Conservation (phyloP, 2,888 invertebrate genomes). For the Plebejus melissa region DNA sequence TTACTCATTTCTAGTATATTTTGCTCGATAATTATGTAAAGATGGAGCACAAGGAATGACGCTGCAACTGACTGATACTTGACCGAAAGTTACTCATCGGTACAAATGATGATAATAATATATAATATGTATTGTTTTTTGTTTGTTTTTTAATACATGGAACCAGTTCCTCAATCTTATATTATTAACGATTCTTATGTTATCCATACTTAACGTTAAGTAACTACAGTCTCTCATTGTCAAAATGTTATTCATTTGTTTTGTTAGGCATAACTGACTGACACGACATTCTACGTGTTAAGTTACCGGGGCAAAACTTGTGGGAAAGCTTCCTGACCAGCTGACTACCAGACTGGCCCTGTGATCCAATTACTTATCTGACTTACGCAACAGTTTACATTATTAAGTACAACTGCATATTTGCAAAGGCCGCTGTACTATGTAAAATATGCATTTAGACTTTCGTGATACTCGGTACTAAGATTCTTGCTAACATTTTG, state of each 20-base stretch:
- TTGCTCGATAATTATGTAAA: not conserved
- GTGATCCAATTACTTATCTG: conserved; percentile 3
- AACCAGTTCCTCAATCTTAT: too few relatives aligned
- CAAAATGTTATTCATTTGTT: too few relatives aligned
- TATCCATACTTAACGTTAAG: too few relatives aligned
- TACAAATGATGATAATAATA: not conserved
- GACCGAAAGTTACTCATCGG: not conserved
- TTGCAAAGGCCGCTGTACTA: not conserved
- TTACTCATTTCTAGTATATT: not conserved
- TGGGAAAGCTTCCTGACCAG: not conserved
- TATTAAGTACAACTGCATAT: conserved; percentile 1
- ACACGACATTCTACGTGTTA: too few relatives aligned
- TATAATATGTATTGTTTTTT: not conserved
- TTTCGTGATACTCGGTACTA: not conserved
- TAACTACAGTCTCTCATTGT: too few relatives aligned
- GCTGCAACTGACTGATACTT: not conserved
- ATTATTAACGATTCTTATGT: too few relatives aligned
- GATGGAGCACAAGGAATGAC: not conserved
- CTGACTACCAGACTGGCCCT: not conserved
- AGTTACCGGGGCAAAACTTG: not conserved
- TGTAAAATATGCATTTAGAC: not conserved
- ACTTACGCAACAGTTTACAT: not conserved
- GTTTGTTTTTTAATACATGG: too few relatives aligned
- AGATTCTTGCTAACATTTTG: not conserved
- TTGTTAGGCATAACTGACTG: too few relatives aligned